phyloP scores from a whole-genome alignment of 2,888 invertebrate genomes.

The Pseudeuparius sepicola region DNA sequence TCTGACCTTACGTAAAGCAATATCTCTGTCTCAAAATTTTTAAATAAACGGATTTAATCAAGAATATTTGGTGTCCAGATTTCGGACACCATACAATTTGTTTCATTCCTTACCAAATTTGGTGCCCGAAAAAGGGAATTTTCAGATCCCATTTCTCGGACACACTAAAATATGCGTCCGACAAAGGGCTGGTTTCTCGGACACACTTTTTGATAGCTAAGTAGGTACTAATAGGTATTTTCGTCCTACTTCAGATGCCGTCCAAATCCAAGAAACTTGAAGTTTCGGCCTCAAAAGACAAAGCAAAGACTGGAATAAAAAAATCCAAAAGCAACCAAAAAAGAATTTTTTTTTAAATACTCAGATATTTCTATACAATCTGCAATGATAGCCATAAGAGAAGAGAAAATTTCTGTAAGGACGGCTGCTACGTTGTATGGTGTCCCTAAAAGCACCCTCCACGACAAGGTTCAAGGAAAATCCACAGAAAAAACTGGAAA shows the following conservation, averaged over 20 bases:
- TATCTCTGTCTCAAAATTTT: too few species aligned
- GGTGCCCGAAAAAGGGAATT: slow-evolving; percentile 8
- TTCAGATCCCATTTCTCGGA: slow-evolving; percentile 5
- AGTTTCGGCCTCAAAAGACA: slow-evolving; percentile 8
- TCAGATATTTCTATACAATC: slow-evolving; percentile 9
- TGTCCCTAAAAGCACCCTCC: slow-evolving; percentile 16
- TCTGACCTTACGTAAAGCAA: neutral
- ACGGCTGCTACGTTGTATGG: slow-evolving; percentile 6
- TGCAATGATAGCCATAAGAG: too few species aligned
- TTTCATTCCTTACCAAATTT: too few species aligned
- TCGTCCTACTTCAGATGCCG: too few species aligned
- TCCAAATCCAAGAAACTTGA: slow-evolving; percentile 6
- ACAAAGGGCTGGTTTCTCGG: too few species aligned
- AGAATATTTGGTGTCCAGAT: too few species aligned
- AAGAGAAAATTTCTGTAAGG: too few species aligned
- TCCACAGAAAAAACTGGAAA: slow-evolving; percentile 20
- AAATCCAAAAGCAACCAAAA: slow-evolving; percentile 9
- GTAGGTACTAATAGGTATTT: slow-evolving; percentile 2
- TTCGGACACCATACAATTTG: too few species aligned
- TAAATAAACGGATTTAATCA: too few species aligned
- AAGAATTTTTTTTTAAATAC: slow-evolving; percentile 6
- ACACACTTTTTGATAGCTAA: too few species aligned
- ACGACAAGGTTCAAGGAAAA: slow-evolving; percentile 16
- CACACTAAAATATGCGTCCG: slow-evolving; percentile 5
- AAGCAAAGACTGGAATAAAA: slow-evolving; percentile 7